Conservation (phyloP, 2,888 invertebrate species). For the Rutpela maculata region DNA sequence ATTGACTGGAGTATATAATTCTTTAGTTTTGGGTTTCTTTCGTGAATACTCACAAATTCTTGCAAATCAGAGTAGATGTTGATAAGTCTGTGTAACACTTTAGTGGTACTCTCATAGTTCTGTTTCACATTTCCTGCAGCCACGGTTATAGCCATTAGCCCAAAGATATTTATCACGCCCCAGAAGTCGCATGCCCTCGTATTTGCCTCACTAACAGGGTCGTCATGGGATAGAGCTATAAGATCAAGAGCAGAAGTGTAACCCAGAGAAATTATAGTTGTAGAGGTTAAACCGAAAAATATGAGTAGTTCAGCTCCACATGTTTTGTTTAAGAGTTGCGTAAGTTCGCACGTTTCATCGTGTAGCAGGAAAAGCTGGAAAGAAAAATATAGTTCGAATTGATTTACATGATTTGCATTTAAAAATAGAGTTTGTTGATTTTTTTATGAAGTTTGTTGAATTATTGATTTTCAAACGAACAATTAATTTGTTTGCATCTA, state of each 20-base stretch:
- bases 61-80: slow-evolving; percentile 27
- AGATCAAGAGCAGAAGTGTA: slow-evolving; percentile 17
- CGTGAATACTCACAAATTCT: slow-evolving; percentile 2
- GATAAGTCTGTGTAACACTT: slow-evolving; percentile 14
- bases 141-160: neutral
- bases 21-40: no score
- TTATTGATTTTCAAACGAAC: no score
- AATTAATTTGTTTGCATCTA: no score
- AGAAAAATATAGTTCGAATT: neutral
- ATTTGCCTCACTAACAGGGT: slow-evolving; percentile 14
- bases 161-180: slow-evolving; percentile 25
- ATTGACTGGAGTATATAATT: no score
- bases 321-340: slow-evolving; percentile 18
- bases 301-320: slow-evolving; percentile 17
- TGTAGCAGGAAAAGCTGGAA: slow-evolving; percentile 26
- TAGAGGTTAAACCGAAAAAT: slow-evolving; percentile 18
- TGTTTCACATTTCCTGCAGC: slow-evolving; percentile 16
- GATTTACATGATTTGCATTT: no score
- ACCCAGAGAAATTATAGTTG: slow-evolving; percentile 20
- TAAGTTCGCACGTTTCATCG: slow-evolving; percentile 28
- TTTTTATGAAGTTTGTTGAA: no score
- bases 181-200: slow-evolving; percentile 28
- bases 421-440: no score
- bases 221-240: slow-evolving; percentile 17
- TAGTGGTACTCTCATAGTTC: slow-evolving; percentile 20